Evolutionary conservation across 2,113 vertebrate species (phyloP), one percentile per base, ranked within the genome.

Genomic region (Alaudala cheleensis): DNA sequence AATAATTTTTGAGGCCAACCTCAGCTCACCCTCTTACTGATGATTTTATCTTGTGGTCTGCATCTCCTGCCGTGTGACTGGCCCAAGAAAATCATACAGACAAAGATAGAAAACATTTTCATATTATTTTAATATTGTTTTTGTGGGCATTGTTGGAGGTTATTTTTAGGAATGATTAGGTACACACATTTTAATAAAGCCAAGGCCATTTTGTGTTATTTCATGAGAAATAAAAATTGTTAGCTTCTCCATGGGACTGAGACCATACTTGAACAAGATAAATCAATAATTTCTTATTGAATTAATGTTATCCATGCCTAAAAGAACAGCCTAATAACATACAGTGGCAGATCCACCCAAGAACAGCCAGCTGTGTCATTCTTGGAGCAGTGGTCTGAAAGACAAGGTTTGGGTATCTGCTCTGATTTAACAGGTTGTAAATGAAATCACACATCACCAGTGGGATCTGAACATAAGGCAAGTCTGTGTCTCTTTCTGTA

Each of bases 101-200:
- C 17, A 10, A 66, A 62, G 12, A 29, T 5, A 10, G 4, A 71
- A 29, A 15, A 45, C 1, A 7, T 57, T 82, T 64, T n/a, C 6
- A 3, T 53, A 20, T 34, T 73, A 11, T 70, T 19, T 62, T 50
- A 50, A 45, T 2, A 19, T 14, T 65, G 1, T 16, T 64, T 11
- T 16, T 40, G 9, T 28, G 21, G 5, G 1, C 0, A 12, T 54
- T 53, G 7, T 16, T 42, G 17, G 31, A 19, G 5, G 6, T 33
- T 33, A 10, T 51, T 60, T 51, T 51, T 22, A 26, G 2, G 6
- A 2, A 19, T 4, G 2, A n/a, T 3, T 0, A 5, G n/a, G 7
- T 21, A 39, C 5, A 12, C 12, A 12, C 14, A 34, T 44, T 60
- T 74, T 40, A 39, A 56, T 51, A 67, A 66, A 81, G 1, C 4